These are phyloP conservation scores for Cyprinella venusta DNA, from an alignment of 2,797 vertebrate genomes.

Conservation along the genomic window DNA sequence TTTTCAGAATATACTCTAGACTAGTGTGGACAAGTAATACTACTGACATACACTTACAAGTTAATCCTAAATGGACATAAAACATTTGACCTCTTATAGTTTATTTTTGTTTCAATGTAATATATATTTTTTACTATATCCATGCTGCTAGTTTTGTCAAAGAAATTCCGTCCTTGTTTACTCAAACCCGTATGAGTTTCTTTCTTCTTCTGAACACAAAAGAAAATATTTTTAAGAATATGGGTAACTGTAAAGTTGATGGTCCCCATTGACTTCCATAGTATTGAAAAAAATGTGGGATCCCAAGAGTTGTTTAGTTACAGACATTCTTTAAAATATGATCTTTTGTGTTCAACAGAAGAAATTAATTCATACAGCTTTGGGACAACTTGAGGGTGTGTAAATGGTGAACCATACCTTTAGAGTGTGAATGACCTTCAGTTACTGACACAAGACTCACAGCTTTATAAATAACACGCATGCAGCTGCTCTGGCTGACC, in stretches of 20 bases:
- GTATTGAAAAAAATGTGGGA: not conserved
- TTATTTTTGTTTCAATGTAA: not conserved
- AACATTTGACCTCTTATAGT: not conserved
- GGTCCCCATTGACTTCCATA: not conserved
- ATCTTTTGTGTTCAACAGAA: not conserved
- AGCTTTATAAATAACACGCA: constrained; percentile 73
- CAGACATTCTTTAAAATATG: not conserved
- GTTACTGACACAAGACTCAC: constrained; percentile 30
- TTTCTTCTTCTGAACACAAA: not conserved
- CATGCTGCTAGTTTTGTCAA: not conserved
- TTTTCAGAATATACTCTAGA: not conserved
- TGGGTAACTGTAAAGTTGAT: not conserved
- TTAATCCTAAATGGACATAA: not conserved
- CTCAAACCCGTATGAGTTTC: not conserved
- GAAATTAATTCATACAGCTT: not conserved
- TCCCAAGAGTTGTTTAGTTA: not conserved
- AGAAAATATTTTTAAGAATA: not conserved
- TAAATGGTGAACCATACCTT: not conserved
- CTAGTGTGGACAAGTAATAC: not conserved
- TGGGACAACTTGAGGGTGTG: not conserved
- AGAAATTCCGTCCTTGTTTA: not conserved
- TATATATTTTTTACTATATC: not conserved
- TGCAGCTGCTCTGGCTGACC: constrained; percentile 67
- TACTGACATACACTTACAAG: not conserved
- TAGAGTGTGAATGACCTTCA: not conserved